Evolutionary conservation across 2,113 vertebrate species (phyloP).

Genomic region (Hippocampus abdominalis): DNA sequence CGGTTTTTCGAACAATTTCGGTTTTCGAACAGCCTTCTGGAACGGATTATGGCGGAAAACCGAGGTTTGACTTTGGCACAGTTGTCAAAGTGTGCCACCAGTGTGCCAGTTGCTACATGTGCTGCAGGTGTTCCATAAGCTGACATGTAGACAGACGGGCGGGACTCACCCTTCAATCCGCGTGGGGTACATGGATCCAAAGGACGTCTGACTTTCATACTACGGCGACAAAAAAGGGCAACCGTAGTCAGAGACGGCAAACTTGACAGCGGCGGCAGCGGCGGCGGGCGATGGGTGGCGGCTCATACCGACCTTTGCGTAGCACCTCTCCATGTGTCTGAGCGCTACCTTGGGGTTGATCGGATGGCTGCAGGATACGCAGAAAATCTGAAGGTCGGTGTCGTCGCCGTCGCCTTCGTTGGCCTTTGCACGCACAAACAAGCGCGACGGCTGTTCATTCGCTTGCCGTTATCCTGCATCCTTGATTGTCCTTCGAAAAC

Average conservation of each 20-base stretch:
- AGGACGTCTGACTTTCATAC: conserved; percentile 94
- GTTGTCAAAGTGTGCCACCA: too few relatives aligned
- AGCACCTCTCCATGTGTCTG: conserved; percentile 91
- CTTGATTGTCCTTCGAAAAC: too few relatives aligned
- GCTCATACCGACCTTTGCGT: conserved; percentile 79
- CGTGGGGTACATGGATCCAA: conserved; percentile 92
- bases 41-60: too few relatives aligned
- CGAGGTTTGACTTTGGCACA: too few relatives aligned
- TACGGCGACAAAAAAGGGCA: conserved; percentile 37
- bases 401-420: conserved; percentile 88
- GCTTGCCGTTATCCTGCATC: too few relatives aligned
- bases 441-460: not conserved
- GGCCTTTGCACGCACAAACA: conserved; percentile 63
- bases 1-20: too few relatives aligned
- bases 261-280: not conserved
- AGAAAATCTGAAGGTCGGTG: conserved; percentile 91
- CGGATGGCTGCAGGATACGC: conserved; percentile 89
- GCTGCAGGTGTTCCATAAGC: too few relatives aligned
- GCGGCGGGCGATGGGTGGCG: not conserved
- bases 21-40: too few relatives aligned
- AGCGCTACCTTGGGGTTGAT: conserved; percentile 89
- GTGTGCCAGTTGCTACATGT: too few relatives aligned
- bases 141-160: not conserved
- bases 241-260: not conserved
- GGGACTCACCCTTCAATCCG: conserved; percentile 88